Conservation (phyloP, 2,797 vertebrate species). For the Phalanger gymnotis region DNA sequence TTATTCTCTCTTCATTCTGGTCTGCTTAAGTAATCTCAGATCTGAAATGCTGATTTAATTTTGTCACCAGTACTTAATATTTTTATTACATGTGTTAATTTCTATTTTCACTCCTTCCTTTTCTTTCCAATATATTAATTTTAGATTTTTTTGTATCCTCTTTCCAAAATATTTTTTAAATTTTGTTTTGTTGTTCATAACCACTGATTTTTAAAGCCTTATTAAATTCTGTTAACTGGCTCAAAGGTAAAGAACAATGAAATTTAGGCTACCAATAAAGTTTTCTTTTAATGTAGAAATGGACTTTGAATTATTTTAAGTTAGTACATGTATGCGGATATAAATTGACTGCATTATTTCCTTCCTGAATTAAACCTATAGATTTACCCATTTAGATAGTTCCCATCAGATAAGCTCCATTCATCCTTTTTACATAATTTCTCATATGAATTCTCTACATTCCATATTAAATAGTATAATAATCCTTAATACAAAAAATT, state of each 20-base stretch:
- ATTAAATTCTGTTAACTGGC: slow-evolving; percentile 31
- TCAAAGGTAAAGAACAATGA: slow-evolving; percentile 35
- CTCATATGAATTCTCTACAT: slow-evolving; percentile 31
- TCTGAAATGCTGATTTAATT: slow-evolving; percentile 47
- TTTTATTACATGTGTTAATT: slow-evolving; percentile 56
- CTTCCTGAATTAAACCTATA: slow-evolving; percentile 54
- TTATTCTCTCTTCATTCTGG: slow-evolving; percentile 32
- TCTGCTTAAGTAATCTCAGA: slow-evolving; percentile 21
- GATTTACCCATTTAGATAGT: slow-evolving; percentile 62
- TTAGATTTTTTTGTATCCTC: slow-evolving; percentile 50
- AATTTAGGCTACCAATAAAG: slow-evolving; percentile 52
- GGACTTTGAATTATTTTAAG: slow-evolving; percentile 40
- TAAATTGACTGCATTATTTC: slow-evolving; percentile 81
- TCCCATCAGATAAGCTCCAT: slow-evolving; percentile 48
- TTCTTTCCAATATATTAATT: slow-evolving; percentile 54
- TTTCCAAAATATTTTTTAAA: slow-evolving; percentile 45
- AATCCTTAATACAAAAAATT: slow-evolving; percentile 37
- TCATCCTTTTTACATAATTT: slow-evolving; percentile 43
- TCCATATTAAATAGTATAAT: slow-evolving; percentile 13
- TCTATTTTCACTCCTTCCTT: slow-evolving; percentile 50
- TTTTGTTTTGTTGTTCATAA: background rate
- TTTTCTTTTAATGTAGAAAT: slow-evolving; percentile 53
- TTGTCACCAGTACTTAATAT: background rate
- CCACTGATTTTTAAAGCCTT: slow-evolving; percentile 23
- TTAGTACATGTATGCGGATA: slow-evolving; percentile 40